Base-by-base conservation (phyloP, 2,888 invertebrate species). In the Volucella zonaria region DNA sequence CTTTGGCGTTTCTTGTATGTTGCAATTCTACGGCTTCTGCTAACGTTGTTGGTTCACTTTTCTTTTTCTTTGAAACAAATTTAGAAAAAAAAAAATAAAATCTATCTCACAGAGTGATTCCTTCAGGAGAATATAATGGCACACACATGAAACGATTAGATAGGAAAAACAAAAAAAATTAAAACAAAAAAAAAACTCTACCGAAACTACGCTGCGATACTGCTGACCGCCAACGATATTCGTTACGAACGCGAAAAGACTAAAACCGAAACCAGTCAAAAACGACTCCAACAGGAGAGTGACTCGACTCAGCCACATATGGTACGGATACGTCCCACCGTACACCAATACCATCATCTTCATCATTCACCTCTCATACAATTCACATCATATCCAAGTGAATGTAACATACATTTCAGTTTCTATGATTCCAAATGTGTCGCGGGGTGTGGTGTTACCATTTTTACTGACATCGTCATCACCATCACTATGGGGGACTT, bases 221-320 rank as follows among this genome's bases (percentile, higher is more conserved):
- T 89, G 91, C 91, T 88, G 90, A 91, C 89, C 90, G 90, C 88
- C 87, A 87, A 87, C 88, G 89, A 87, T 31, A 31, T 88, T 88
- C 87, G 87, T 82, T 78, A 88, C 87, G 87, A 87, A 87, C 88
- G 89, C 90, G 90, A 89, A 89, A 89, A 89, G 89, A 89, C 88
- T 89, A 88, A 91, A 90, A 88, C 87, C 87, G 87, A 89, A 88
- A 88, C 68, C 80, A 85, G 83, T 80, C 80, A 76, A 80, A 81
- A 77, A 76, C 59, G 56, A 81, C 76, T 81, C 81, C 81, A 81
- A 58, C 68, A 73, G 80, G 76, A 85, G 81, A 81, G 76, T 81
- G 15, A 73, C 73, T 64, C 79, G 54, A 52, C 56, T 31, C 31
- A 6, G 31, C 31, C 31, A 31, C 31, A 31, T 31, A 31, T 31